Base-by-base conservation (phyloP, 1,140 invertebrate genomes). In the Tetramorium parvispinum region DNA sequence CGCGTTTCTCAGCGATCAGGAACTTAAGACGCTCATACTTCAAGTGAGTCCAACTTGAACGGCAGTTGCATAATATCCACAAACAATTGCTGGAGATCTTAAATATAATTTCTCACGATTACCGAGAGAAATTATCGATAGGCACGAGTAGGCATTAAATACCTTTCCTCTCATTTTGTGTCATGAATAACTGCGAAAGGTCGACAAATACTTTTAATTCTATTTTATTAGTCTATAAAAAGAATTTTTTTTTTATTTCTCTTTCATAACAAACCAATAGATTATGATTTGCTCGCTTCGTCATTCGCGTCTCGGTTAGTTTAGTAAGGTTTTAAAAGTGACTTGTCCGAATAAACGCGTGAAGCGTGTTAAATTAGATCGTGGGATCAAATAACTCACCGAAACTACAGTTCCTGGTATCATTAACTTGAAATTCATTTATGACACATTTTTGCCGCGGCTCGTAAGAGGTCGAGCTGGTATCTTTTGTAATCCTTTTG, bases 1-100 rank as follows among this genome's bases (percentile, higher is more conserved):
- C 0, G 96, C 97, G 1, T 99, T 98, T 94, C 96, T 99, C 7
- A 98, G 98, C 1, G 98, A 99, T 92, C 97, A 98, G 90, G 98
- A 99, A 93, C 95, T 99, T 0, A 99, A 99, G 94, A 96, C 97
- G 89, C 96, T 98, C 49, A 98, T 97, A 89, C 95, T 96, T 88
- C 97, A 97, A 96, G 97, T 97, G 92, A 95, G 92, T 86, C 10
- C 6, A 82, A 27, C 6, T 37, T n/a, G 5, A 66, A 53, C n/a
- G 24, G 8, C n/a, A 46, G 0, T 65, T 51, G 46, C 18, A 32
- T 53, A 51, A 66, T 27, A 27, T 24, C 43, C 18, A 32, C 43
- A 53, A 59, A 81, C 21, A 10, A 27, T 46, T 49, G 40, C 4
- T n/a, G 8, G 40, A 27, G 40, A 24, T 13, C 3, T 21, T 68